Conservation (phyloP, 30 jellyfish, hydroid and myxozoan species). For the Phacellophora camtschatica region DNA sequence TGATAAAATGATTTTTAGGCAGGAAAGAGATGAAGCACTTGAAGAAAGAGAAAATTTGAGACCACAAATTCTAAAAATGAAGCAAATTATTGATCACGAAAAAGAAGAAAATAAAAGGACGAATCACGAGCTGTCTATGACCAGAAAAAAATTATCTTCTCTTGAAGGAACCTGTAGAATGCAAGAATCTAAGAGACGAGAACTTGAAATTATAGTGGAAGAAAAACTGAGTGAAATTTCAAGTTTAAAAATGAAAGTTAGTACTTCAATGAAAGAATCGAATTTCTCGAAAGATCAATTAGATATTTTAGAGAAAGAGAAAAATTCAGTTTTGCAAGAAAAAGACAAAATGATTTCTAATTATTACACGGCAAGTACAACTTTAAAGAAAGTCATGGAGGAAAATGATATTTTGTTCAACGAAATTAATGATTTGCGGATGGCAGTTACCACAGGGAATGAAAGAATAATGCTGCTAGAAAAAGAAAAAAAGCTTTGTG, state of each 20-base stretch:
- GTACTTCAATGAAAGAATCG: not conserved
- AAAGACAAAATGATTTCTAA: conserved; percentile 27
- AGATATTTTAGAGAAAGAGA: conserved; percentile 6
- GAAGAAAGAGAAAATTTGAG: conserved; percentile 31
- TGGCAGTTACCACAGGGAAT: conserved; percentile 8
- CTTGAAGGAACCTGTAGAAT: not conserved
- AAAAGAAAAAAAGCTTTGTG: conserved; percentile 36
- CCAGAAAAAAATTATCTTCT: not conserved
- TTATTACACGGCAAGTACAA: not conserved
- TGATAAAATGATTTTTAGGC: conserved; percentile 48
- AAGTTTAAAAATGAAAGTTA: not conserved
- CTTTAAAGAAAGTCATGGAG: conserved; percentile 4
- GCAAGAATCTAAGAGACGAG: conserved; percentile 28
- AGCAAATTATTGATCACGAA: not conserved
- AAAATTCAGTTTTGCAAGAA: not conserved
- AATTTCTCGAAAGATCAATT: conserved; percentile 13
- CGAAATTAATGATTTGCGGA: conserved; percentile 16
- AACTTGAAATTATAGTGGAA: conserved; percentile 6
- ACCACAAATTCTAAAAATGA: conserved; percentile 26
- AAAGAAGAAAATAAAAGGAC: not conserved
- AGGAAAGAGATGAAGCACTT: conserved; percentile 57
- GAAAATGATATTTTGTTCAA: conserved; percentile 8
- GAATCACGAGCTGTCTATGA: not conserved
- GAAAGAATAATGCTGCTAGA: conserved; percentile 1
- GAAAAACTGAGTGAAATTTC: conserved; percentile 11